Evolutionary conservation across 2,888 invertebrate genomes (phyloP).

Genomic region (Dicycla oo): DNA sequence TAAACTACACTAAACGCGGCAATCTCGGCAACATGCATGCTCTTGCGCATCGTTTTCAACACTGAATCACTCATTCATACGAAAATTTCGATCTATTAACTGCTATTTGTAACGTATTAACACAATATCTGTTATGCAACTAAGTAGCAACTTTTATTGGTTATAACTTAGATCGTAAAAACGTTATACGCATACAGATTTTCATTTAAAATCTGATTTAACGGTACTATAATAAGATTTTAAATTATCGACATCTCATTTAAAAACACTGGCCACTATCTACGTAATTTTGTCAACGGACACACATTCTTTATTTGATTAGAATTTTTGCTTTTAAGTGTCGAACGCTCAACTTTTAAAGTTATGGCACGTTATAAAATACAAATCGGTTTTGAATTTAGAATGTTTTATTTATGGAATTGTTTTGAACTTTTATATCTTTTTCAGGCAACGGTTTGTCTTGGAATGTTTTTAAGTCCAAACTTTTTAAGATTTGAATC

Average conservation of each 20-base stretch:
- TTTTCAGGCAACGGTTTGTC: slow-evolving; percentile 13
- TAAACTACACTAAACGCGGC: slow-evolving; percentile 67
- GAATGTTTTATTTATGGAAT: slow-evolving; percentile 39
- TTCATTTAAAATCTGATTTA: slow-evolving; percentile 43
- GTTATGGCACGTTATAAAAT: slow-evolving; percentile 35
- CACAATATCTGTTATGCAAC: slow-evolving; percentile 68
- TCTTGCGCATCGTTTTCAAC: slow-evolving; percentile 78
- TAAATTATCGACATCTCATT: slow-evolving; percentile 64
- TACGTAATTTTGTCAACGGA: slow-evolving; percentile 52
- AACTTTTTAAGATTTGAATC: slow-evolving; percentile 17
- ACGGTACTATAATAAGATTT: slow-evolving; percentile 64
- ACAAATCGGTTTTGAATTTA: slow-evolving; percentile 45
- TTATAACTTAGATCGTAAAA: slow-evolving; percentile 64
- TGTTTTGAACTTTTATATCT: slow-evolving; percentile 11
- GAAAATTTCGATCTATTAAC: slow-evolving; percentile 81
- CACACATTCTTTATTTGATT: slow-evolving; percentile 52
- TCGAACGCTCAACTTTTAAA: slow-evolving; percentile 41
- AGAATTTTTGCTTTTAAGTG: slow-evolving; percentile 44
- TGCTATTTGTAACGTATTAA: slow-evolving; percentile 79
- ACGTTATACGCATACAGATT: slow-evolving; percentile 55
- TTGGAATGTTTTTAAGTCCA: background rate
- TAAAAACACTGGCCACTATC: slow-evolving; percentile 62
- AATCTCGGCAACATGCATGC: slow-evolving; percentile 69
- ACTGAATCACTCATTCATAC: slow-evolving; percentile 83
- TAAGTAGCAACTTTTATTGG: slow-evolving; percentile 66